These are phyloP conservation scores for Poeciliopsis turneri DNA, from an alignment of 2,797 vertebrate genomes.

Conservation along the genomic window DNA sequence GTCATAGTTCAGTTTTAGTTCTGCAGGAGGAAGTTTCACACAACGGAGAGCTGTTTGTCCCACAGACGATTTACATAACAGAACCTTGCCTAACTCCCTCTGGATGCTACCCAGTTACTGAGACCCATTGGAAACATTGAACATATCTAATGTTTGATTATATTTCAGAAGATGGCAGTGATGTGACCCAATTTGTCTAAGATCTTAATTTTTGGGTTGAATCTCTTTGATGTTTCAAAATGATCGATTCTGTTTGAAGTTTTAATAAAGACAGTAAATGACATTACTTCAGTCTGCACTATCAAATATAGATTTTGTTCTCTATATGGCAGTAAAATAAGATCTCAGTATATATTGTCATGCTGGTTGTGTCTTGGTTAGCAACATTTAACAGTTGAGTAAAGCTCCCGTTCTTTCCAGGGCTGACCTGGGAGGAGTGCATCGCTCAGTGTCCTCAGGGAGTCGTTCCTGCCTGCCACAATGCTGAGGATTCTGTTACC, in stretches of 20 bases:
- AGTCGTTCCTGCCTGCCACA: slow-evolving; percentile 96
- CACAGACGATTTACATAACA: neutral
- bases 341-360: neutral
- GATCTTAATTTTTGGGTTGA: neutral
- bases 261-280: neutral
- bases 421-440: slow-evolving; percentile 94
- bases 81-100: neutral
- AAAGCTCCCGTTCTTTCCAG: slow-evolving; percentile 68
- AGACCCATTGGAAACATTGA: neutral
- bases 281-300: neutral
- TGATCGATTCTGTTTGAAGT: neutral
- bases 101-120: neutral
- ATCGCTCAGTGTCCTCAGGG: slow-evolving; percentile 87
- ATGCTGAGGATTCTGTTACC: slow-evolving; percentile 93
- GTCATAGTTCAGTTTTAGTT: neutral
- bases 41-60: neutral
- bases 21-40: neutral
- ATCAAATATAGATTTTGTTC: neutral
- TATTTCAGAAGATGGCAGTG: neutral
- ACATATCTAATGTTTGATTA: neutral
- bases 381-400: neutral
- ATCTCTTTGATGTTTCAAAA: neutral
- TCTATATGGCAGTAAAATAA: neutral
- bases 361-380: neutral
- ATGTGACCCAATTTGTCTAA: neutral